A percentile compares a stretch with the other conserved stretches of the same genome.
These are phyloP conservation scores for Trissolcus brochymenae DNA, from an alignment of 2,888 invertebrate species.

Conservation along the genomic window DNA sequence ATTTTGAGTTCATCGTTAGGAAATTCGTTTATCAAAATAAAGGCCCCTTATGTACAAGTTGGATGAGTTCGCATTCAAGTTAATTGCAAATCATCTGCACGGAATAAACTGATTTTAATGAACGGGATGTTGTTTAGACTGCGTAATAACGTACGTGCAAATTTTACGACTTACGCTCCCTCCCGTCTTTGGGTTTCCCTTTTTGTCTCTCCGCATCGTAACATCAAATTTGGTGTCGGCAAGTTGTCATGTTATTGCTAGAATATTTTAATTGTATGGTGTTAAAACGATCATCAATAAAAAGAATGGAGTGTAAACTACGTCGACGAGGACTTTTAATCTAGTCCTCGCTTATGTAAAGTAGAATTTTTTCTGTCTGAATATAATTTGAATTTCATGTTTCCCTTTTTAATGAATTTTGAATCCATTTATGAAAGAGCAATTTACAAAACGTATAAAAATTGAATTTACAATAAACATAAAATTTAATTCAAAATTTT, in stretches of 20 bases:
- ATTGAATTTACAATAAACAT: too few species aligned
- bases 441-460: too few species aligned
- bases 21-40: too few species aligned
- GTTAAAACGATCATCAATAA: conserved; percentile 1
- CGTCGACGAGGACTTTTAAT: too few species aligned
- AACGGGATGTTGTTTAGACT: conserved; percentile 66
- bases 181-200: conserved; percentile 62
- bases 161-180: conserved; percentile 61
- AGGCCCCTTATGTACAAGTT: too few species aligned
- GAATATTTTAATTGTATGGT: conserved; percentile 5
- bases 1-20: conserved; percentile 1
- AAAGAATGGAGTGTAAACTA: too few species aligned
- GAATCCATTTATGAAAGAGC: too few species aligned
- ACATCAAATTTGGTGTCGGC: conserved; percentile 50
- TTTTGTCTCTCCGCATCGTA: conserved; percentile 57
- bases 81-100: conserved; percentile 65
- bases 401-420: too few species aligned
- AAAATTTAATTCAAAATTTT: too few species aligned
- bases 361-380: too few species aligned
- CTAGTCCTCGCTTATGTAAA: too few species aligned
- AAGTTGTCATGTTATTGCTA: conserved; percentile 29
- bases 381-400: too few species aligned
- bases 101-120: conserved; percentile 80
- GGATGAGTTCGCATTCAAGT: conserved; percentile 21
- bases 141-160: conserved; percentile 55